Evolutionary conservation across 2,888 invertebrate genomes (phyloP).

Genomic region (Sialis fuliginosa): DNA sequence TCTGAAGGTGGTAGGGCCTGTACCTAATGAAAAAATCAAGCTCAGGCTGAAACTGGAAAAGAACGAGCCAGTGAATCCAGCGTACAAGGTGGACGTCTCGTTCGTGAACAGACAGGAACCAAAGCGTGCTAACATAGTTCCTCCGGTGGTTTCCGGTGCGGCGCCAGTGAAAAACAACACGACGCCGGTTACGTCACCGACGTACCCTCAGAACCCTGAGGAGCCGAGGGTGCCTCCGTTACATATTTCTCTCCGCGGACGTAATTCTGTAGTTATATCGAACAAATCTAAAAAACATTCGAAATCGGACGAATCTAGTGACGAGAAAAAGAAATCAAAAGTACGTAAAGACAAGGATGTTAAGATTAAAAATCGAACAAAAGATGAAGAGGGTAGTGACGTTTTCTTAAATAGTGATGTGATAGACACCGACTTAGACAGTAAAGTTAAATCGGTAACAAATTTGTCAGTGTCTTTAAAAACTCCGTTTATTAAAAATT

Average conservation of each 20-base stretch:
- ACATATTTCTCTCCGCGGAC: conserved; percentile 70
- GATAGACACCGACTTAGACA: background rate
- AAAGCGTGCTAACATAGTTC: conserved; percentile 15
- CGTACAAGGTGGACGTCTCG: conserved; percentile 66
- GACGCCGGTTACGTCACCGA: conserved; percentile 18
- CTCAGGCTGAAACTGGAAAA: conserved; percentile 68
- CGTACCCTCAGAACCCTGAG: conserved; percentile 23
- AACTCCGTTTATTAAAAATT: background rate
- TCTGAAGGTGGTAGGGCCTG: conserved; percentile 10
- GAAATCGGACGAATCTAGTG: background rate
- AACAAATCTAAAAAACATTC: conserved; percentile 42
- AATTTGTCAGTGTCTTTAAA: background rate
- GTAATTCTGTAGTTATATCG: conserved; percentile 72
- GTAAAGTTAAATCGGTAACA: background rate
- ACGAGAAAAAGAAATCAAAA: conserved; percentile 16
- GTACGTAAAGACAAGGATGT: conserved; percentile 14
- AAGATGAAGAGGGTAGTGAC: background rate
- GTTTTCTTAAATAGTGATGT: background rate
- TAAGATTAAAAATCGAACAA: conserved; percentile 11
- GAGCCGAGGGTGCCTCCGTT: conserved; percentile 75
- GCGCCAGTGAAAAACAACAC: conserved; percentile 29
- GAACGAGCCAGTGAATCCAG: conserved; percentile 58
- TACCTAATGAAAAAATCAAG: conserved; percentile 58
- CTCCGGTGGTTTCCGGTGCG: conserved; percentile 23
- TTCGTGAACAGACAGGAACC: conserved; percentile 43